Percentiles rank a stretch among this genome's conserved stretches.
These are phyloP conservation scores for Tholera decimalis DNA, from an alignment of 2,888 invertebrate genomes.

Conservation along the genomic window DNA sequence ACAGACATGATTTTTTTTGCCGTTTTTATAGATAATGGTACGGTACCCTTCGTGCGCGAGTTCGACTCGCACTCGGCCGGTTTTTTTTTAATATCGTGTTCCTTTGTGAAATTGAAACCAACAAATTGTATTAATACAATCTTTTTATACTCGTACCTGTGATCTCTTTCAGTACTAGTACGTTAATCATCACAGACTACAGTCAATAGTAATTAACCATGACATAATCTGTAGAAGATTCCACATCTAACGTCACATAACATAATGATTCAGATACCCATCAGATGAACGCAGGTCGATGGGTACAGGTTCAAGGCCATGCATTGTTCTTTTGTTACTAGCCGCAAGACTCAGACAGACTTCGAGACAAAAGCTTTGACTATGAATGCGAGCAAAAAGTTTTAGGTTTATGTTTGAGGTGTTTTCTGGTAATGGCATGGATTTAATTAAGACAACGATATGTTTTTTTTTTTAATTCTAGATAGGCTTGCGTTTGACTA, in stretches of 20 bases:
- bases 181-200: too few relatives aligned
- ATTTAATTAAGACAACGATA: background rate
- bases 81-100: too few relatives aligned
- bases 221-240: constrained; percentile 3
- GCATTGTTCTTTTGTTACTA: constrained; percentile 64
- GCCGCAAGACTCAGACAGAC: background rate
- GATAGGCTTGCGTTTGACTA: too few relatives aligned
- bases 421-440: background rate
- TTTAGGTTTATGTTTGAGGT: background rate
- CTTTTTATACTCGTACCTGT: too few relatives aligned
- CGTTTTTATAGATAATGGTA: too few relatives aligned
- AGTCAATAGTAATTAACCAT: constrained; percentile 1
- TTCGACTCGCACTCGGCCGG: too few relatives aligned
- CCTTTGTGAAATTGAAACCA: too few relatives aligned
- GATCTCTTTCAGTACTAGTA: too few relatives aligned
- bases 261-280: constrained; percentile 24
- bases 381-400: constrained; percentile 1
- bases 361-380: constrained; percentile 52
- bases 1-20: too few relatives aligned
- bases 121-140: too few relatives aligned
- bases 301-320: constrained; percentile 59
- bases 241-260: constrained; percentile 9
- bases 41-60: too few relatives aligned
- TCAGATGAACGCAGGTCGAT: constrained; percentile 56
- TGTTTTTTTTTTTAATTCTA: too few relatives aligned